Percentiles rank a stretch among this genome's conserved stretches.
phyloP scores from a whole-genome alignment of 2,113 vertebrate genomes.

The Pantherophis guttatus region DNA sequence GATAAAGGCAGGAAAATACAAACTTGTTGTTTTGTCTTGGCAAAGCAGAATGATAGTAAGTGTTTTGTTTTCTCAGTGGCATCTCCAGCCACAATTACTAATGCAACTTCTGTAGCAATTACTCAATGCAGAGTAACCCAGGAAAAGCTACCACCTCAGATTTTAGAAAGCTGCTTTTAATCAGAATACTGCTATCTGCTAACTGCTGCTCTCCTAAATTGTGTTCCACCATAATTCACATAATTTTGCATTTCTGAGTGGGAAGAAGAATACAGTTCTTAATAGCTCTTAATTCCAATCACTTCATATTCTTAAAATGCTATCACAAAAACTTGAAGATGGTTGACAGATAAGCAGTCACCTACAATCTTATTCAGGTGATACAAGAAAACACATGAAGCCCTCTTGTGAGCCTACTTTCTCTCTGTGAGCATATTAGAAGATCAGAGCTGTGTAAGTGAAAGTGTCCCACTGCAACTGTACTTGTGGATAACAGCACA shows the following conservation, averaged over 20 bases:
- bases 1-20: not conserved
- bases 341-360: not conserved
- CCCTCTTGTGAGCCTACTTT: not conserved
- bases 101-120: not conserved
- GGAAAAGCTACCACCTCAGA: not conserved
- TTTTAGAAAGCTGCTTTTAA: not conserved
- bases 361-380: not conserved
- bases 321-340: not conserved
- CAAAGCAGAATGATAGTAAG: not conserved
- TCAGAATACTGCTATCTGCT: not conserved
- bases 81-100: not conserved
- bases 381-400: not conserved
- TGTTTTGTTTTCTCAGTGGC: not conserved
- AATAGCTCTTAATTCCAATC: not conserved
- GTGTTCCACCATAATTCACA: not conserved
- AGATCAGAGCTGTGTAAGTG: not conserved
- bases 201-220: not conserved
- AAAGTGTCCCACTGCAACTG: not conserved
- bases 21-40: not conserved
- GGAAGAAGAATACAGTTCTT: not conserved
- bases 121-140: not conserved
- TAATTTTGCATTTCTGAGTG: not conserved
- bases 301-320: not conserved
- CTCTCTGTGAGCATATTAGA: not conserved
- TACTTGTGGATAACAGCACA: not conserved